Conservation (phyloP, 2,113 vertebrate species). For the Brienomyrus brachyistius region DNA sequence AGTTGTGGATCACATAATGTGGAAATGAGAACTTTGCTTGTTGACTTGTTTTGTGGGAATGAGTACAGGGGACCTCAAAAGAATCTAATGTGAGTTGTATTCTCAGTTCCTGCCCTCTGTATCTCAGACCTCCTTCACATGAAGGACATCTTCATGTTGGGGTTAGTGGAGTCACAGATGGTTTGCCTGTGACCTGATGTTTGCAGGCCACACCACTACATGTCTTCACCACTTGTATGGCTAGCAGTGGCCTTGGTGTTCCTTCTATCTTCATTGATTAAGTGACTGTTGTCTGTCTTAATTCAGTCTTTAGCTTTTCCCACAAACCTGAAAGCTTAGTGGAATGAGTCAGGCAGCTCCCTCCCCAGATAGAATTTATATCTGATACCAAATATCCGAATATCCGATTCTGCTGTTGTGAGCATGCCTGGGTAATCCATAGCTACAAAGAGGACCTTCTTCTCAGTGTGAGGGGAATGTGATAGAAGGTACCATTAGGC, state of each 20-base stretch:
- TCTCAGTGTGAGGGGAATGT: not conserved
- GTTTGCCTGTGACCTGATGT: not conserved
- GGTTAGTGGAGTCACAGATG: not conserved
- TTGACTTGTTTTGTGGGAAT: not conserved
- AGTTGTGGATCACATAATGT: not conserved
- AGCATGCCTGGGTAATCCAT: not conserved
- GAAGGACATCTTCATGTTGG: not conserved
- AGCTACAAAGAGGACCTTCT: not conserved
- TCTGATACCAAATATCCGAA: not conserved
- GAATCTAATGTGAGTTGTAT: not conserved
- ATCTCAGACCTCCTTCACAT: not conserved
- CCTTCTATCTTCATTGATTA: not conserved
- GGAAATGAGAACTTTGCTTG: not conserved
- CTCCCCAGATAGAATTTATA: not conserved
- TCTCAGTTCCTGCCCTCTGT: not conserved
- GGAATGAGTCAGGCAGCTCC: slow-evolving; percentile 12
- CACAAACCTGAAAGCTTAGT: not conserved
- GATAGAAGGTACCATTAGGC: not conserved
- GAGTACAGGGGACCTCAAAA: not conserved
- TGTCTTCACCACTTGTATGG: not conserved
- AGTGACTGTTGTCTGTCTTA: not conserved
- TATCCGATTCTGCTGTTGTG: not conserved
- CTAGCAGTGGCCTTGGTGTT: not conserved
- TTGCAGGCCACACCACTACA: not conserved
- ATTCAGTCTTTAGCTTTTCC: not conserved